Evolutionary conservation across 2,113 vertebrate genomes (phyloP), one percentile per base, ranked within the genome.

Genomic region (Pycnonotus jocosus): DNA sequence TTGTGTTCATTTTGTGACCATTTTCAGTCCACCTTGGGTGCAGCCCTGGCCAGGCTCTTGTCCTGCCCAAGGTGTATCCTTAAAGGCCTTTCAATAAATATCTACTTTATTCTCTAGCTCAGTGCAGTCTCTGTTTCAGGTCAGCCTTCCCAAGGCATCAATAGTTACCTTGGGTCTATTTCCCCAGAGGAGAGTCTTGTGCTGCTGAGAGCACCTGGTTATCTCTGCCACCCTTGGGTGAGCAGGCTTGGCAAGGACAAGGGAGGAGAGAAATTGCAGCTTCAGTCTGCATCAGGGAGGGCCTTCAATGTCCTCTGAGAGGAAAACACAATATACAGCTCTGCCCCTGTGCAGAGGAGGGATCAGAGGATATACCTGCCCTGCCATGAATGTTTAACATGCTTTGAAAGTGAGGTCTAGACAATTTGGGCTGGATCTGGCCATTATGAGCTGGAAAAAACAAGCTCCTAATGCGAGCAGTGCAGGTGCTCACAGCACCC

Each of bases 371-470:
- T 0, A 42, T 1, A 7, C 45, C 51, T 45, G 82, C 54, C n/a
- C 48, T 0, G 0, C 58, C 66, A 3, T 12, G 40, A 27, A 12
- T 7, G 1, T 35, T 48, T 33, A n/a, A 30, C 2, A 1, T 12
- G 25, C 42, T 72, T 65, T 61, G 61, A 15, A 40, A 72, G 35
- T 16, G 47, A 14, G 17, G 10, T 37, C 51, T 45, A 91, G 47
- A 22, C 62, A 40, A 33, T 78, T 56, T 37, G 48, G 56, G 72
- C 38, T 66, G 69, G 56, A 54, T 78, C 30, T 82, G 88, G 48
- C 33, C 45, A 23, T 72, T 35, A 5, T 3, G 66, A 72, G 35
- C 28, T 3, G n/a, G 58, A 40, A 61, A 76, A 91, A 72, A n/a
- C 17, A 58, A 91, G 45, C 58, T 72, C 71, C 58, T 61, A 13